These are phyloP conservation scores for rabbit (Oryctolagus cuniculus) DNA, from an alignment of 2,113 vertebrate genomes.

Conservation along the genomic window DNA sequence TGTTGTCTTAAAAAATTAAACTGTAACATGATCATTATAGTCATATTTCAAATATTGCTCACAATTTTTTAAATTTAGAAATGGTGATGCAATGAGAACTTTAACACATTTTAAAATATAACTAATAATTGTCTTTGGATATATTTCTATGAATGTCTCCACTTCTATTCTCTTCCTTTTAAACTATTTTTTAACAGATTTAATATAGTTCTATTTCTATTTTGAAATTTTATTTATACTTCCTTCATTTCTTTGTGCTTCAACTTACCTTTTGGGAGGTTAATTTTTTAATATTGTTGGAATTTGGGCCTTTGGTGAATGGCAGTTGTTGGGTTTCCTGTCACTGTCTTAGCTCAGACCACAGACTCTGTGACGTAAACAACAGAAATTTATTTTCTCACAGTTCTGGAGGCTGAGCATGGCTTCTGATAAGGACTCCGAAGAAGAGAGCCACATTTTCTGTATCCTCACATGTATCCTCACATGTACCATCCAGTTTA, in stretches of 20 bases:
- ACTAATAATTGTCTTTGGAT: neutral
- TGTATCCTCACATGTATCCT: neutral
- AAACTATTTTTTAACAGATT: too few species aligned
- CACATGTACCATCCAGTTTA: neutral
- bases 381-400: neutral
- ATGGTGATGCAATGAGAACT: neutral
- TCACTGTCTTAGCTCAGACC: neutral
- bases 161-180: neutral
- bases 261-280: neutral
- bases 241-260: slow-evolving; percentile 14
- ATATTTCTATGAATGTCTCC: neutral
- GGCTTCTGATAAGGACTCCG: neutral
- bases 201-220: neutral
- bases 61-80: neutral
- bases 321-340: neutral
- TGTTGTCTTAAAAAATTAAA: neutral
- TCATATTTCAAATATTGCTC: neutral
- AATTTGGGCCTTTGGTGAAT: neutral
- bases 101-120: neutral
- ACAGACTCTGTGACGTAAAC: neutral
- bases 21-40: neutral
- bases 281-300: neutral
- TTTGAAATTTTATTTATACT: neutral
- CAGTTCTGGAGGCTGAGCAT: neutral
- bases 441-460: neutral